Conservation (phyloP, 2,888 invertebrate genomes). For the Gonocerus acuteangulatus region DNA sequence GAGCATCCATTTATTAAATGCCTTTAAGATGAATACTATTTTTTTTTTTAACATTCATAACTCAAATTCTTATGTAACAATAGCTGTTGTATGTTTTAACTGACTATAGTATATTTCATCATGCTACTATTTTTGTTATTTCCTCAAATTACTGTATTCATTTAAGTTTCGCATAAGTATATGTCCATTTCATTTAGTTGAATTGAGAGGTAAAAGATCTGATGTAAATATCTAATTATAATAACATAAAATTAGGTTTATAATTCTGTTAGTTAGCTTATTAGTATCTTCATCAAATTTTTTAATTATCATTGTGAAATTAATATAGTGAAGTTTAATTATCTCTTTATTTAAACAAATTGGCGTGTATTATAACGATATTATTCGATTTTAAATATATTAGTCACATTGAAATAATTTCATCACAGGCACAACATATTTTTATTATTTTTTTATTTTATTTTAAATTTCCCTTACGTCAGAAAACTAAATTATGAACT, state of each 20-base stretch:
- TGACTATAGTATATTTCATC: too few relatives aligned
- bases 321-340: slow-evolving; percentile 5
- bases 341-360: not conserved
- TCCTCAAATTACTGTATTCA: not conserved
- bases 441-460: slow-evolving; percentile 1
- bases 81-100: too few relatives aligned
- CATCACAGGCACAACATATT: slow-evolving; percentile 19
- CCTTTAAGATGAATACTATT: too few relatives aligned
- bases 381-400: not conserved
- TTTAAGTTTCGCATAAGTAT: not conserved
- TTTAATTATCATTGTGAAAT: slow-evolving; percentile 11
- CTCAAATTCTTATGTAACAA: too few relatives aligned
- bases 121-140: not conserved
- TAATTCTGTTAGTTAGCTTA: slow-evolving; percentile 17
- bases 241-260: slow-evolving; percentile 26
- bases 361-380: slow-evolving; percentile 9
- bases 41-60: too few relatives aligned
- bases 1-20: too few relatives aligned
- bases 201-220: slow-evolving; percentile 36
- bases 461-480: not conserved
- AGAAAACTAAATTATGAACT: not conserved
- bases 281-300: slow-evolving; percentile 6
- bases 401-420: not conserved
- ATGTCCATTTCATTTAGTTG: slow-evolving; percentile 23
- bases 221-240: slow-evolving; percentile 32